Conservation (phyloP, 2,113 vertebrate genomes). For the Felis chaus region DNA sequence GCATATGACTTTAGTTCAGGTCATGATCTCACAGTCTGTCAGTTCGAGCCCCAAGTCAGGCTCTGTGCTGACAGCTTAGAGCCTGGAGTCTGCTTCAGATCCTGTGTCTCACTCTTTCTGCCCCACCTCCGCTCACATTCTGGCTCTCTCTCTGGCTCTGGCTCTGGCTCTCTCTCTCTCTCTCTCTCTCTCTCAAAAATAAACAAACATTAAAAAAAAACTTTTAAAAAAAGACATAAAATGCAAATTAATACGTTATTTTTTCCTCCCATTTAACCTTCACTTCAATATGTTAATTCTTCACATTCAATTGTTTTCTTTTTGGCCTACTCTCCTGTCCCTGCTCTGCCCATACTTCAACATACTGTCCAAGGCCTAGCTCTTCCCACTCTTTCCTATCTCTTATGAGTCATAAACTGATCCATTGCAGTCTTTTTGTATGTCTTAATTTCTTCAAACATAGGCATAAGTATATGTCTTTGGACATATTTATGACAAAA, state of each 20-base stretch:
- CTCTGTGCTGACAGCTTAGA: too few species aligned
- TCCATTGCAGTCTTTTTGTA: background rate
- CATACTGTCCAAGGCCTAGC: background rate
- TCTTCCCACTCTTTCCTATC: background rate
- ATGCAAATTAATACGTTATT: background rate
- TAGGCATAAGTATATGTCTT: background rate
- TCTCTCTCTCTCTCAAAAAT: too few species aligned
- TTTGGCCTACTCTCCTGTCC: background rate
- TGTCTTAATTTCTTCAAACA: conserved; percentile 1
- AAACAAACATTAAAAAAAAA: too few species aligned
- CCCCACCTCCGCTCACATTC: too few species aligned
- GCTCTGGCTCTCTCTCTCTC: too few species aligned
- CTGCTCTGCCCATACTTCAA: background rate
- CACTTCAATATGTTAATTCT: background rate
- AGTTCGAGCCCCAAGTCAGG: too few species aligned
- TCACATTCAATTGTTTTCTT: background rate
- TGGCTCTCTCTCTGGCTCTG: too few species aligned
- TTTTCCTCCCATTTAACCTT: background rate
- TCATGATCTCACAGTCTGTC: too few species aligned
- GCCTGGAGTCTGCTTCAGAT: too few species aligned
- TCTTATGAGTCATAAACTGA: background rate
- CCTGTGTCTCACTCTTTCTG: too few species aligned
- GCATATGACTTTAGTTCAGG: too few species aligned
- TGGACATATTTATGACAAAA: conserved; percentile 26
- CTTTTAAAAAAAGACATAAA: background rate